Evolutionary conservation across 2,797 vertebrate genomes (phyloP), one percentile per base, ranked within the genome.

Genomic region (Acropternis orthonyx): DNA sequence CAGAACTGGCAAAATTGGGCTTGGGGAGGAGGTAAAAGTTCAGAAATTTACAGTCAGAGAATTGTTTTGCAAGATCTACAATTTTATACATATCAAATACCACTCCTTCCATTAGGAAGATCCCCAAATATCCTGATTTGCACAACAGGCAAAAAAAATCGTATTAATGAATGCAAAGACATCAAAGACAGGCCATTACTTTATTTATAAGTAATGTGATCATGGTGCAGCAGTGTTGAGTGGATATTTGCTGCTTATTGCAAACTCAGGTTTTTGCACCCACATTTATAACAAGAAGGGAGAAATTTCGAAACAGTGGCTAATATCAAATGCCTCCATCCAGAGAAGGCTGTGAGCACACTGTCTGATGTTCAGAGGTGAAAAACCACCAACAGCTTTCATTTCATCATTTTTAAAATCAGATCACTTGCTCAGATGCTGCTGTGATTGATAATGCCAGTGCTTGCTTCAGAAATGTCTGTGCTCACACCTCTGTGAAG

Each of bases 351-450:
- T 91, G 44, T 79, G 90, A 93, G 58, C 48, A 56, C 12, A 10
- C 19, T 49, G 24, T 56, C 88, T 92, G 56, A 77, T 91, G 61
- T 92, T 95, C 81, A 84, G 78, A 93, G 49, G 89, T 93, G 66
- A 62, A 92, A 93, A 80, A 81, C 51, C 58, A 83, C 54, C 32
- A 43, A 43, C 62, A 84, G 79, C 58, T 89, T 91, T 90, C 65
- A 85, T 95, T 89, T 87, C 62, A 85, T 80, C n/a, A 15, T 79
- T 95, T 91, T 91, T 62, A 62, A 95, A 92, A 89, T 79, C 77
- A 76, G 72, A 92, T 78, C 85, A 81, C 75, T 95, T 80, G 75
- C 73, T 85, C 12, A 1, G 28, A 12, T 30, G 63, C 48, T 83
- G 54, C 92, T 92, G 51, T 78, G 87, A 86, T 80, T 93, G 91